Base-by-base conservation (phyloP, 2,797 vertebrate genomes). In the Gallinago nigripennis region DNA sequence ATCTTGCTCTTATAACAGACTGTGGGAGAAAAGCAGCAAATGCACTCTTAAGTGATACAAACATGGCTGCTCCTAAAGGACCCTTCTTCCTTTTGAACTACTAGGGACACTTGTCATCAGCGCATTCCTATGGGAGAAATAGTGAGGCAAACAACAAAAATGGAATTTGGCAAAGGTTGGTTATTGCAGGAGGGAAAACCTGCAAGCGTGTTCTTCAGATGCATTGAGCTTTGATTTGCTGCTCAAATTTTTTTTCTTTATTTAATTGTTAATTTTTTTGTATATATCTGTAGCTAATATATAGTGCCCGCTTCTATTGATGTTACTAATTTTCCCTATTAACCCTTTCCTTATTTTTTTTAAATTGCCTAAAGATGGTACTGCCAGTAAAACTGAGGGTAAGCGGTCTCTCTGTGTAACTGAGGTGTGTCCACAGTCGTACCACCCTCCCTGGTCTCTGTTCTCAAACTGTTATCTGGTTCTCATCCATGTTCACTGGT, bases 341-440 rank as follows among this genome's bases (percentile, higher is more conserved):
- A 97, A 98, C 97, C 97, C 98, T 98, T 94, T 98, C 98, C 93
- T 98, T 96, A 96, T 98, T 98, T 98, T 98, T 98, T 94, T 97
- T 98, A 98, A 98, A 99, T 99, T 98, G 98, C 98, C 97, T 98
- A 99, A 99, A 99, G 99, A 99, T 97, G 99, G 99, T 98, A 98
- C 99, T 95, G 97, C 99, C 88, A 99, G 98, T 99, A 99, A 99
- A 99, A 96, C 98, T 1, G 99, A 99, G 98, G 99, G 99, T 99
- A 99, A 99, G 99, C 98, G 97, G 97, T 97, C 95, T 98, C 95
- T 98, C 96, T 98, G 86, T 98, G 96, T 98, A 96, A 97, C 96
- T 90, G 97, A 97, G 98, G 95, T 98, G 97, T 98, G 97, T 98
- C 94, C 96, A 88, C 96, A 97, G 91, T 91, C 41, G 86, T 97